Evolutionary conservation across 2,888 invertebrate genomes (phyloP).

Genomic region (Cephus pygmeus): DNA sequence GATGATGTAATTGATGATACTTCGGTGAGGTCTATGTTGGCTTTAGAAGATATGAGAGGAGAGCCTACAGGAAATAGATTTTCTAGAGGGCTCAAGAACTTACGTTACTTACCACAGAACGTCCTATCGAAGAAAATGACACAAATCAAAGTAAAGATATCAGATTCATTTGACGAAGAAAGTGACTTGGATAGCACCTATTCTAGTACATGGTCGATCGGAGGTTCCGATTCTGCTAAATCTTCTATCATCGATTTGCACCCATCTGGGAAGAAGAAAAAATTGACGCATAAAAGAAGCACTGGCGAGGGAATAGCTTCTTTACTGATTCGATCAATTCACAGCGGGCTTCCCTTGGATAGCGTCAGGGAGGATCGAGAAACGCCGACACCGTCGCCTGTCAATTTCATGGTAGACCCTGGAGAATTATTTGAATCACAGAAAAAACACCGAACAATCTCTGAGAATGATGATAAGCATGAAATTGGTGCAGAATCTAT

Average conservation of each 20-base stretch:
- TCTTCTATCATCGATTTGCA: slow-evolving; percentile 43
- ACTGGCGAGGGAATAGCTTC: slow-evolving; percentile 75
- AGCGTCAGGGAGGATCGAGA: slow-evolving; percentile 56
- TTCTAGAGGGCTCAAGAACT: slow-evolving; percentile 72
- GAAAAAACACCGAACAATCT: slow-evolving; percentile 5
- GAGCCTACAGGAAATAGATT: slow-evolving; percentile 67
- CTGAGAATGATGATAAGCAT: slow-evolving; percentile 24
- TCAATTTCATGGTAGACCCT: slow-evolving; percentile 40
- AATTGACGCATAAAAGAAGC: slow-evolving; percentile 55
- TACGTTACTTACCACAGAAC: slow-evolving; percentile 72
- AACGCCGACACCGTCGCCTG: slow-evolving; percentile 47
- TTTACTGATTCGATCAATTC: slow-evolving; percentile 74
- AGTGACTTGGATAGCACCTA: slow-evolving; percentile 59
- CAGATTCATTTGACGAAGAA: slow-evolving; percentile 69
- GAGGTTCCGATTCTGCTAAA: slow-evolving; percentile 42
- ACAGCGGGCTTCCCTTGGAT: slow-evolving; percentile 50
- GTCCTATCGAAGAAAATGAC: slow-evolving; percentile 74
- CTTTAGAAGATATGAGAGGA: slow-evolving; percentile 73
- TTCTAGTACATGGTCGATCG: slow-evolving; percentile 47
- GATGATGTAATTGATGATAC: slow-evolving; percentile 64
- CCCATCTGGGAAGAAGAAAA: slow-evolving; percentile 40
- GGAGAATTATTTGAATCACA: background rate
- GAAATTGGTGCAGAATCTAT: background rate
- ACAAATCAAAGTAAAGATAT: slow-evolving; percentile 70
- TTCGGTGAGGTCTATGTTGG: slow-evolving; percentile 61